Evolutionary conservation across 2,113 vertebrate species (phyloP).

Genomic region (Charadrius vociferus): DNA sequence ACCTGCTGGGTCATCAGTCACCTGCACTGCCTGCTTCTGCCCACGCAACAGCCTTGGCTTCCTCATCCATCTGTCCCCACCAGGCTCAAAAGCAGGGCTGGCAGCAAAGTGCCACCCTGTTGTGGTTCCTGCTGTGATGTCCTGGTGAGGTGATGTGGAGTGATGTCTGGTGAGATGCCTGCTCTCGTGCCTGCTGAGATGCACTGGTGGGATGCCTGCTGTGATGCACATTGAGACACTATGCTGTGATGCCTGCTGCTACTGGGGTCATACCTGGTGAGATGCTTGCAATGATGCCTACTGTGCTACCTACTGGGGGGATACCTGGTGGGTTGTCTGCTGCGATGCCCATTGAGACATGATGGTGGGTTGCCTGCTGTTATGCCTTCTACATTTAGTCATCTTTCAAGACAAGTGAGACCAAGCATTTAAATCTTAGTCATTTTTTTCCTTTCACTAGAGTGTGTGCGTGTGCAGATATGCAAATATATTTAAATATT

Average conservation of each 20-base stretch:
- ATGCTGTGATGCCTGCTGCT: neutral
- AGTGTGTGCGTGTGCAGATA: neutral
- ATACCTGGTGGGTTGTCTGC: neutral
- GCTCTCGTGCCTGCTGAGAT: neutral
- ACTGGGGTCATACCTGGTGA: neutral
- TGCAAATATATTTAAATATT: neutral
- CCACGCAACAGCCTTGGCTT: accelerated
- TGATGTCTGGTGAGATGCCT: neutral
- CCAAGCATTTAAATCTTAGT: neutral
- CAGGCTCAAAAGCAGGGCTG: neutral
- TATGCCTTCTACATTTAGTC: neutral
- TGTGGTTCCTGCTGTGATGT: neutral
- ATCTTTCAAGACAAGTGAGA: neutral
- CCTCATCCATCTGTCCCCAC: accelerated
- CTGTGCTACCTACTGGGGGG: neutral
- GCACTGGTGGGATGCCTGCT: neutral
- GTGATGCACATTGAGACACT: too few relatives aligned
- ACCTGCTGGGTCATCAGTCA: too few relatives aligned
- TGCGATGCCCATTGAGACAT: too few relatives aligned
- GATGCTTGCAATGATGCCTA: neutral
- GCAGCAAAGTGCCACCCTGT: neutral
- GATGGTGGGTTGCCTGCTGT: neutral
- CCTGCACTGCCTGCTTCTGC: neutral
- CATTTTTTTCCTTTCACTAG: neutral
- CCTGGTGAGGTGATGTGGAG: neutral